phyloP scores from a whole-genome alignment of 2,113 vertebrate genomes.

The Cichladusa arquata region DNA sequence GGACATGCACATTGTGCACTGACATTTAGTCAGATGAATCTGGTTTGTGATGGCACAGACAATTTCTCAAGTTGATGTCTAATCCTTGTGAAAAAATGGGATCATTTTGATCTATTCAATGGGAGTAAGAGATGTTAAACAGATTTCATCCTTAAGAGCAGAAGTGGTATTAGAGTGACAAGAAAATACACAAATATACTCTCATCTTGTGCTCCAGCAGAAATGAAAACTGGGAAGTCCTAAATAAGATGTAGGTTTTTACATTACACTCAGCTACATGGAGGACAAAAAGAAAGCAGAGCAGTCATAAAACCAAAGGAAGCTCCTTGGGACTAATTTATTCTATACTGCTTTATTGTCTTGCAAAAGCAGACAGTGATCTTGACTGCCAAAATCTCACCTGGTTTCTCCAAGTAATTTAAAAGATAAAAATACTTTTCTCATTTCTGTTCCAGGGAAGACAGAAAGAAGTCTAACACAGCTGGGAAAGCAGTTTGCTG shows the following conservation, averaged over 20 bases:
- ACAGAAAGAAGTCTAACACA: neutral
- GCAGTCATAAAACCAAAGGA: neutral
- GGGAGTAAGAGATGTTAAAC: neutral
- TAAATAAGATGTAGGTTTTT: neutral
- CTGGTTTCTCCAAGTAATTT: neutral
- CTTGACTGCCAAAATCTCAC: neutral
- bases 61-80: neutral
- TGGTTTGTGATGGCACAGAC: neutral
- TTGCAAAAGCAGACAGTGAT: neutral
- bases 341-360: neutral
- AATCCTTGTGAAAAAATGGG: neutral
- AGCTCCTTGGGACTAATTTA: neutral
- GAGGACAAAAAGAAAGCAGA: neutral
- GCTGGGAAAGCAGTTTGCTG: neutral
- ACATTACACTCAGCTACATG: neutral
- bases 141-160: neutral
- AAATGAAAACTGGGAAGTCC: neutral
- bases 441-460: neutral
- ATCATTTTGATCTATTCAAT: neutral
- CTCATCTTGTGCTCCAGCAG: neutral
- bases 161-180: neutral
- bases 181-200: neutral
- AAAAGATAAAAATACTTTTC: slow-evolving; percentile 3
- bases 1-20: neutral
- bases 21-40: neutral